Evolutionary conservation across 2,888 invertebrate genomes (phyloP).

Genomic region (Drosophila rubida): DNA sequence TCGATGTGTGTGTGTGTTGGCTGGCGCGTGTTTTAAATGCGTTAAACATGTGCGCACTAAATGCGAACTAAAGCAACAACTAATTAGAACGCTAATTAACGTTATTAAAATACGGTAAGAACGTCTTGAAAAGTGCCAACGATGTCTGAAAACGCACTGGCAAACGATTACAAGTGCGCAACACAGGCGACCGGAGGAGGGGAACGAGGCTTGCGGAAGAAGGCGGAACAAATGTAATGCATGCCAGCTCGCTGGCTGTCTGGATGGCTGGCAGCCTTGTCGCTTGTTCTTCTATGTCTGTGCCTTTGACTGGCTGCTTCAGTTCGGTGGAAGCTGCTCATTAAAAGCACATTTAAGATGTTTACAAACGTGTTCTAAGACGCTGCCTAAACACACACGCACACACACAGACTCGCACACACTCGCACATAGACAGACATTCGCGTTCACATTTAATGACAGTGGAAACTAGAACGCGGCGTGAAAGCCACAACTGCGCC

Average conservation of each 20-base stretch:
- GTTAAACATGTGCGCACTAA: slow-evolving; percentile 50
- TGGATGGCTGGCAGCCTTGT: no score
- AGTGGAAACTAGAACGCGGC: slow-evolving; percentile 54
- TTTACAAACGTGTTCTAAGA: slow-evolving; percentile 76
- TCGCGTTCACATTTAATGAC: slow-evolving; percentile 36
- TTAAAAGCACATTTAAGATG: slow-evolving; percentile 80
- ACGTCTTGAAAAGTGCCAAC: slow-evolving; percentile 28
- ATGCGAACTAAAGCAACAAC: slow-evolving; percentile 68
- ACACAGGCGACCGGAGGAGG: slow-evolving; percentile 1
- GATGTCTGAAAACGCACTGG: slow-evolving; percentile 34
- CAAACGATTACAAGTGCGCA: slow-evolving; percentile 42
- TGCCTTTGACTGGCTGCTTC: slow-evolving; percentile 26
- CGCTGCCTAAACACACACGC: slow-evolving; percentile 38
- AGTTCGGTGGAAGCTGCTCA: slow-evolving; percentile 65
- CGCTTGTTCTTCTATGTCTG: slow-evolving; percentile 27
- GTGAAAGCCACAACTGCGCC: slow-evolving; percentile 44
- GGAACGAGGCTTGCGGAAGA: no score
- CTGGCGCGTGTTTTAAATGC: slow-evolving; percentile 62
- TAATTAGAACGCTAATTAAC: slow-evolving; percentile 79
- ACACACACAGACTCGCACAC: slow-evolving; percentile 12
- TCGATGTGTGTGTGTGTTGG: slow-evolving; percentile 4
- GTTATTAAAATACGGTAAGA: slow-evolving; percentile 70
- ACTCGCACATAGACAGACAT: slow-evolving; percentile 10
- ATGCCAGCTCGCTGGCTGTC: slow-evolving; percentile 36
- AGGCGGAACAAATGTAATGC: slow-evolving; percentile 23